A percentile compares a stretch with the other conserved stretches of the same genome.
Evolutionary conservation across 2,113 vertebrate species (phyloP).

Genomic region (Rhinogobius similis): DNA sequence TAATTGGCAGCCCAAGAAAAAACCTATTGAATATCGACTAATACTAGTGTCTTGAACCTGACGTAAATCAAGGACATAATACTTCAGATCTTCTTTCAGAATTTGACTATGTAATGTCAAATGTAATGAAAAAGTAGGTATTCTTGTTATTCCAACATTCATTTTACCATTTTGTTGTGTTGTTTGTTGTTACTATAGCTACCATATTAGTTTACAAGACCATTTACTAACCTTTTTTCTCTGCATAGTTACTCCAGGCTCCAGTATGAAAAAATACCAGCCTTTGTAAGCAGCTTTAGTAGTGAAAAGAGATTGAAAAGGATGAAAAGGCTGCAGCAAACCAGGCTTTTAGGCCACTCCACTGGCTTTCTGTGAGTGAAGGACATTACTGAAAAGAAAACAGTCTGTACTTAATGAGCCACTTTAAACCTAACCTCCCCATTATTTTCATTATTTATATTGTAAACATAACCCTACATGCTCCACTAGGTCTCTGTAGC

Average conservation of each 20-base stretch:
- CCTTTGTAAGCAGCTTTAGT: conserved; percentile 46
- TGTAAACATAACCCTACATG: conserved; percentile 65
- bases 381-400: conserved; percentile 65
- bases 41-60: no score
- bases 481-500: conserved; percentile 36
- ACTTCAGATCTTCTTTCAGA: no score
- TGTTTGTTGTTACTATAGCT: not conserved
- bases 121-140: no score
- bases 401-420: conserved; percentile 72
- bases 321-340: conserved; percentile 51
- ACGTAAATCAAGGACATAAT: no score
- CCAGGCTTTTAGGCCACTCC: conserved; percentile 50
- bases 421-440: conserved; percentile 64
- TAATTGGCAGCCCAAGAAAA: no score
- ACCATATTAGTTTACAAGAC: not conserved
- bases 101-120: no score
- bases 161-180: no score
- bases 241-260: conserved; percentile 24
- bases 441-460: conserved; percentile 73
- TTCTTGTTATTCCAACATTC: no score
- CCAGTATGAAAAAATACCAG: conserved; percentile 43
- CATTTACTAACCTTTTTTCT: not conserved
- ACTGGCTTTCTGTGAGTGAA: conserved; percentile 48
- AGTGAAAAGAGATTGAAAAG: conserved; percentile 51
- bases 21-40: no score